Base-by-base conservation (phyloP, 2,113 vertebrate genomes). In the Cygnus atratus region DNA sequence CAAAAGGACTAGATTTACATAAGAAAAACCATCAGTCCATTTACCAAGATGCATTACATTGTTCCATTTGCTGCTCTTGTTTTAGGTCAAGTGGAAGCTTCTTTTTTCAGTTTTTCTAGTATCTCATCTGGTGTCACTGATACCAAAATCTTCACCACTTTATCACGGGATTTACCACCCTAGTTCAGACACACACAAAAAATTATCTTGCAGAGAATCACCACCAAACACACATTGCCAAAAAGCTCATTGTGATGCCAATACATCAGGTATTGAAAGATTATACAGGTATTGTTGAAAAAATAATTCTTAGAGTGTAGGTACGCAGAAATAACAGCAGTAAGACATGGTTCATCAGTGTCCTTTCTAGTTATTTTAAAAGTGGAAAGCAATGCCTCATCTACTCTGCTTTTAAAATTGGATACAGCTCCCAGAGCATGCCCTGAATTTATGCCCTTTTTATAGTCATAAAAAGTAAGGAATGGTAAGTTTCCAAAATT, bases 161-260 rank as follows among this genome's bases (percentile, higher is more conserved):
- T 99, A 87, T 99, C 99, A 95, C 98, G 98, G 61, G 99, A 99
- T 96, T 99, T 99, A 94, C 97, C 98, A 66, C 99, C 99, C 99
- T 99, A 92, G 75, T 93, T 70, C 48, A 87, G 84, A 97, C 61
- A 92, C 61, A 95, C 26, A 84, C 26, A 93, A 74, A 77, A 94
- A 78, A 26, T 1, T 3, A 39, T 13, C 12, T n/a, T 73, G 96
- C 33, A 95, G 93, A 76, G 55, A 93, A 46, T 33, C 44, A 62
- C 18, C 35, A 58, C 35, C 19, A 88, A 29, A 72, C 26, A 80
- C 26, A 58, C 16, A 70, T 43, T 88, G 6, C 5, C 21, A 68
- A 73, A 57, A 54, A 46, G 31, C 41, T 67, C 54, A 61, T 13
- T 41, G 29, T 18, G 62, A 62, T 5, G 21, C 21, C 41, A 84